These are phyloP conservation scores for Drepana falcataria DNA, from an alignment of 2,888 invertebrate species.

Conservation along the genomic window DNA sequence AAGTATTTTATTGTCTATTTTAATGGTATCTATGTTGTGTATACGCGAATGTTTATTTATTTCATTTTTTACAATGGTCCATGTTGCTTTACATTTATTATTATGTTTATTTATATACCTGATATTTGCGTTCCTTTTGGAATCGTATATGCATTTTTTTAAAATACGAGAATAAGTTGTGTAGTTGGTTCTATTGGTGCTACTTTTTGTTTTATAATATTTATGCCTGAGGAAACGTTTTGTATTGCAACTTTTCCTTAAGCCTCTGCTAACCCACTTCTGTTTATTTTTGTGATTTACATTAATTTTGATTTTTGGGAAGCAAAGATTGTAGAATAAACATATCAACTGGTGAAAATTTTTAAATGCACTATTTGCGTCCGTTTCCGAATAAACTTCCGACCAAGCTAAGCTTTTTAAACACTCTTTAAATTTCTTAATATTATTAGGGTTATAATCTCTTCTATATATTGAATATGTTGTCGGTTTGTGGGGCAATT, in stretches of 20 bases:
- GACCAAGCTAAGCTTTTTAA: slow-evolving; percentile 4
- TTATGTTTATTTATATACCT: slow-evolving; percentile 4
- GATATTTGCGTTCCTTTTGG: slow-evolving; percentile 5
- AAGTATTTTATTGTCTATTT: too few species aligned
- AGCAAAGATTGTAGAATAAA: not conserved
- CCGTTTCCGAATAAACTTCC: not conserved
- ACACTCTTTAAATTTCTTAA: slow-evolving; percentile 5
- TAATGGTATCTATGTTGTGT: too few species aligned
- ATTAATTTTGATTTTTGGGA: slow-evolving; percentile 5
- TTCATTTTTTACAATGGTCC: slow-evolving; percentile 3
- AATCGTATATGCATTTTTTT: slow-evolving; percentile 7
- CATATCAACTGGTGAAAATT: not conserved
- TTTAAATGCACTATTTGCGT: not conserved
- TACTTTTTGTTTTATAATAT: slow-evolving; percentile 5
- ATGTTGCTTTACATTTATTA: slow-evolving; percentile 6
- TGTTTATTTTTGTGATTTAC: slow-evolving; percentile 1
- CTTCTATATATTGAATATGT: slow-evolving; percentile 1
- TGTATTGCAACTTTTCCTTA: slow-evolving; percentile 6
- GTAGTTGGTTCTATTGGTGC: slow-evolving; percentile 4
- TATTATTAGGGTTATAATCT: slow-evolving; percentile 5
- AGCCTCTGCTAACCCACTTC: slow-evolving; percentile 4
- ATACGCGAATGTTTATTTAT: not conserved
- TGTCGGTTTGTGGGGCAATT: not conserved
- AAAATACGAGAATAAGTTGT: slow-evolving; percentile 2
- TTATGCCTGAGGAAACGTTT: slow-evolving; percentile 5